Conservation (phyloP, 2,888 invertebrate genomes). For the Gastracanthus pulcherrimus region DNA sequence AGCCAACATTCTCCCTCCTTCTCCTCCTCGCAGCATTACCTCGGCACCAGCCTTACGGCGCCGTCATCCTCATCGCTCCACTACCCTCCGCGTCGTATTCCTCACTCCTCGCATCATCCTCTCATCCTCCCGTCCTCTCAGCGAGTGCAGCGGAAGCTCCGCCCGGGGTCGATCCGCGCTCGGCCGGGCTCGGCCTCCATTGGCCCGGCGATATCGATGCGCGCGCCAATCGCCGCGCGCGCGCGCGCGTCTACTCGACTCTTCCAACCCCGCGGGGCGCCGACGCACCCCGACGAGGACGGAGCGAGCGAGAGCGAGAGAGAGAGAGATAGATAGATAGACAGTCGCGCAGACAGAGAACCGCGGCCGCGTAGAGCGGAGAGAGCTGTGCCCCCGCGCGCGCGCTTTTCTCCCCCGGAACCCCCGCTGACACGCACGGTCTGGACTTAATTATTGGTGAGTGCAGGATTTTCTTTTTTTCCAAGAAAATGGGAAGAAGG, state of each 20-base stretch:
- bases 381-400: constrained; percentile 47
- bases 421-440: constrained; percentile 75
- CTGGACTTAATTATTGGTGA: constrained; percentile 78
- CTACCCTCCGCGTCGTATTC: background rate
- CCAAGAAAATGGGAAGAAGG: background rate
- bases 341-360: constrained; percentile 76
- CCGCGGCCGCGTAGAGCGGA: constrained; percentile 43
- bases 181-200: constrained; percentile 64
- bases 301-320: constrained; percentile 69
- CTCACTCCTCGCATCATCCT: background rate
- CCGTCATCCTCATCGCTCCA: background rate
- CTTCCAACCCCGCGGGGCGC: constrained; percentile 19
- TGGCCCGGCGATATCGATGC: constrained; percentile 79
- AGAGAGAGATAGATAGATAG: constrained; percentile 72
- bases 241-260: constrained; percentile 63
- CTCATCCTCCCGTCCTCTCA: background rate
- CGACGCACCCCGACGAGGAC: too few relatives aligned
- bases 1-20: too few relatives aligned
- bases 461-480: constrained; percentile 59
- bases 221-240: constrained; percentile 76
- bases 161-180: constrained; percentile 73
- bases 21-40: too few relatives aligned
- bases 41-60: background rate
- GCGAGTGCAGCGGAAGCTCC: constrained; percentile 66
- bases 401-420: constrained; percentile 64